Base-by-base conservation (phyloP, 2,797 vertebrate genomes). In the Lophotriccus pileatus region DNA sequence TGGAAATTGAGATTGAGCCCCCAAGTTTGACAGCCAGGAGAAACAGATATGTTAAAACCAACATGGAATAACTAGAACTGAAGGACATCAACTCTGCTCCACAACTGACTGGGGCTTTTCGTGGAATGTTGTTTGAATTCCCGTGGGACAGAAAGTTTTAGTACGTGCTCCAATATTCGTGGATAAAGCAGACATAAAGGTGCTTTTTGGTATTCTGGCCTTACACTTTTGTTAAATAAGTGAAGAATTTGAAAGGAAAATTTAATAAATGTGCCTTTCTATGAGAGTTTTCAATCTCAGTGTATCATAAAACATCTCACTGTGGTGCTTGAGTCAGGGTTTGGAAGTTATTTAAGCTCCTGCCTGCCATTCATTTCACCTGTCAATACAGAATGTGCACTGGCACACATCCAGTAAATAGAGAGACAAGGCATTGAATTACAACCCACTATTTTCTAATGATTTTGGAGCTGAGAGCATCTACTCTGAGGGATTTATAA, bases 141-240 rank as follows among this genome's bases (percentile, higher is more conserved):
- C 7, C 2, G 14, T 5, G 14, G 25, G 20, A 28, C 10, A 4
- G 2, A 4, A 50, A 36, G 14, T 30, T 79, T 19, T 44, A 44
- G 24, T 4, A 7, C 0, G 0, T 56, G 53, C 41, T 62, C 18
- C 17, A 20, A 4, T 25, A 9, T 1, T 13, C 14, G 15, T 1
- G 5, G 34, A 4, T 30, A 18, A 63, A 52, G 41, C 36, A 63
- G 28, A 28, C 9, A 8, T 6, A 34, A 64, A 82, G 21, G 14
- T 23, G 25, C 17, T 55, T 87, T 66, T 55, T 41, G 39, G 4
- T 53, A 0, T 58, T 58, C 1, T 7, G 5, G n/a, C 24, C 73
- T 56, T 16, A 49, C 1, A 0, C 27, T 56, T 74, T 7, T 32
- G 12, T 21, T 63, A 59, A 41, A 23, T 34, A 79, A 94, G 68